Conservation (phyloP, 2,113 vertebrate genomes). For the Lepidothrix coronata region DNA sequence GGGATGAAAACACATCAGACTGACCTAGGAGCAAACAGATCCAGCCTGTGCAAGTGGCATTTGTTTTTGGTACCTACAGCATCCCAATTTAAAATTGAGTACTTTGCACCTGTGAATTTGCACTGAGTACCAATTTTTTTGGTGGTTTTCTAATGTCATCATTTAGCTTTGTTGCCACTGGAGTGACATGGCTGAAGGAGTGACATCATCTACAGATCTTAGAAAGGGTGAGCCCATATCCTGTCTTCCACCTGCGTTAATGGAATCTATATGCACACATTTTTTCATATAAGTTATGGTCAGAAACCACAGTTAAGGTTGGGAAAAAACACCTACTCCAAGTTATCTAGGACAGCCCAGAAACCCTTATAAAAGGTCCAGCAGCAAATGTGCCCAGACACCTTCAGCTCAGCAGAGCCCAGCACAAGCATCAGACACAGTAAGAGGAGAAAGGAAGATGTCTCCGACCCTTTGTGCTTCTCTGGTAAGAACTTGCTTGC, state of each 20-base stretch:
- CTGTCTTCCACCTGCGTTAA: background rate
- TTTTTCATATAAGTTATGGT: background rate
- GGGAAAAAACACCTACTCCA: conserved; percentile 25
- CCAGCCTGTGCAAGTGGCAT: background rate
- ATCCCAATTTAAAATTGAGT: background rate
- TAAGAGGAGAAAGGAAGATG: background rate
- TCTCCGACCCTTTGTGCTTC: background rate
- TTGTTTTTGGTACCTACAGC: background rate
- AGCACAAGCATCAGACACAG: background rate
- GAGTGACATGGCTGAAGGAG: background rate
- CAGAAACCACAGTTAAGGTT: conserved; percentile 10
- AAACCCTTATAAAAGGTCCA: conserved; percentile 48
- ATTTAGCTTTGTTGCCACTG: background rate
- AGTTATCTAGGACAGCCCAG: background rate
- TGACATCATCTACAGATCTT: background rate
- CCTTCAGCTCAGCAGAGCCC: background rate
- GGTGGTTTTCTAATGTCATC: background rate
- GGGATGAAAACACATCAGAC: background rate
- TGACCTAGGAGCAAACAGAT: fast-evolving
- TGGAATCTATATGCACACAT: background rate
- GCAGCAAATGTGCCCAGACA: background rate
- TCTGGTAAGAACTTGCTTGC: conserved; percentile 17
- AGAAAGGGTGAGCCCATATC: background rate
- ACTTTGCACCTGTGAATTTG: background rate
- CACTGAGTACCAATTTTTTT: fast-evolving